Evolutionary conservation across 1,140 invertebrate genomes (phyloP), one percentile per base, ranked within the genome.

Genomic region (Archivesica marissinica): DNA sequence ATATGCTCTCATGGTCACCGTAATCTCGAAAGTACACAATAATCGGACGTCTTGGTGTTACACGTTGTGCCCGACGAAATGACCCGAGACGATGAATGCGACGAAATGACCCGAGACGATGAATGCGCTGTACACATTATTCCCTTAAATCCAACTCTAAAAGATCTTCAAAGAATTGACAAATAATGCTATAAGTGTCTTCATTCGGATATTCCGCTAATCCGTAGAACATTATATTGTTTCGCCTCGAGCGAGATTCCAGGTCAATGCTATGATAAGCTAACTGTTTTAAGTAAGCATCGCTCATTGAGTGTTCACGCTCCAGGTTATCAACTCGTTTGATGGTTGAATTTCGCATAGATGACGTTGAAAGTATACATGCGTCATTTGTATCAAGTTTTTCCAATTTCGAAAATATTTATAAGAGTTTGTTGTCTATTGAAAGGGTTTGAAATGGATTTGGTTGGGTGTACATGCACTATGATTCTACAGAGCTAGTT

Each of bases 1-100:
- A 61, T 78, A 39, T 28, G 30, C 17, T 78, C n/a, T n/a, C 4
- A 20, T 52, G 38, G 54, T 78, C 75, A 23, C 38, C 13, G 28
- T 78, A 78, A 39, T 78, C 50, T 15, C 33, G 52, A 38, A 78
- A 78, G 0, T 17, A 30, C 13, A 56, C 39, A 3, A 78, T 78
- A 13, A 59, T 61, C 3, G 52, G 50, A 0, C 75, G 35, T 20
- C 33, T 38, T 39, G 64, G 64, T 6, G 39, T 44, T 38, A 39
- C 33, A 23, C 33, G n/a, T n/a, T n/a, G n/a, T n/a, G n/a, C n/a
- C n/a, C n/a, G n/a, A n/a, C n/a, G n/a, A n/a, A n/a, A n/a, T n/a
- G n/a, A n/a, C n/a, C n/a, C n/a, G 35, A 38, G n/a, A 23, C 20
- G 7, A n/a, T 28, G 11, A 20, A 23, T 38, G 23, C 39, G 11